Evolutionary conservation across 2,797 vertebrate genomes (phyloP).

Genomic region (Gymnoscopelus braueri): DNA sequence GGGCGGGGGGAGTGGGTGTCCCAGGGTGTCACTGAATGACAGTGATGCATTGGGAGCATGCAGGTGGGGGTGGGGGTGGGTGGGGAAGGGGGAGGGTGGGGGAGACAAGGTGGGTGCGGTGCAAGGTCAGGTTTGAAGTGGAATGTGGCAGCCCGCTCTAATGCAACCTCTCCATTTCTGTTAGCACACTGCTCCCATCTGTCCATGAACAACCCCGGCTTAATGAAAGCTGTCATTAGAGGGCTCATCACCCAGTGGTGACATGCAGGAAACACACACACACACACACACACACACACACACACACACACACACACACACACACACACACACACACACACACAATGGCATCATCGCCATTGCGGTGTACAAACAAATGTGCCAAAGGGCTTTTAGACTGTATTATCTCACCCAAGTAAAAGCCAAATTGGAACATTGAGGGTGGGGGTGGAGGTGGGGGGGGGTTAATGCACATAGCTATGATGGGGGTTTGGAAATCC

Average conservation of each 20-base stretch:
- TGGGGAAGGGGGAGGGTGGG: conserved; percentile 58
- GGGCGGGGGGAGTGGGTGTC: conserved; percentile 14
- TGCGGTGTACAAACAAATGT: no score
- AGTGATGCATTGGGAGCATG: conserved; percentile 71
- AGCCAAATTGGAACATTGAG: no score
- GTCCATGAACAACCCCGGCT: conserved; percentile 48
- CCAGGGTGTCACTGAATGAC: conserved; percentile 56
- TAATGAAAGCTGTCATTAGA: conserved; percentile 70
- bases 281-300: conserved; percentile 4
- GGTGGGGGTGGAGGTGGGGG: no score
- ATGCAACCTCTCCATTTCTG: conserved; percentile 62
- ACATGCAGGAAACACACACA: conserved; percentile 34
- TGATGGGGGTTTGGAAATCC: no score
- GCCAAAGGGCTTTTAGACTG: no score
- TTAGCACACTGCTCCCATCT: conserved; percentile 68
- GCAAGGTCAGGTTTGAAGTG: conserved; percentile 80
- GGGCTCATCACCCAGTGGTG: conserved; percentile 51
- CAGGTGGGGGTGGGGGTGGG: conserved; percentile 45
- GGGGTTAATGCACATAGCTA: no score
- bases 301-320: neutral
- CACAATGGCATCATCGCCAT: no score
- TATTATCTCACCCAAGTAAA: no score
- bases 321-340: conserved; percentile 1
- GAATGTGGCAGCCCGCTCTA: conserved; percentile 65
- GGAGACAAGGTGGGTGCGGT: conserved; percentile 15